A percentile compares a stretch with the other conserved stretches of the same genome.
Evolutionary conservation across 2,797 vertebrate species (phyloP).

Genomic region (Sebastes nivosus): DNA sequence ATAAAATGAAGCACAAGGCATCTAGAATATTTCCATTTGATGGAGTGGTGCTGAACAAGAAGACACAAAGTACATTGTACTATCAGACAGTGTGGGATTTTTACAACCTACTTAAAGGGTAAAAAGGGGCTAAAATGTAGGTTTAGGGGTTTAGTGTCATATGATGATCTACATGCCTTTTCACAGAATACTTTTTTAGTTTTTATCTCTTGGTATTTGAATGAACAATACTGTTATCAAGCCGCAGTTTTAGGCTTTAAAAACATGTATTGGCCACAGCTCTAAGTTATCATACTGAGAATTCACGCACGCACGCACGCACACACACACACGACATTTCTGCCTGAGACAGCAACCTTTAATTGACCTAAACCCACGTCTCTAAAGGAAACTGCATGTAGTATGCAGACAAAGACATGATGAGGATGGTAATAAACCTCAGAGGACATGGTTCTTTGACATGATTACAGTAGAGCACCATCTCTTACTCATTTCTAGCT

Average conservation of each 20-base stretch:
- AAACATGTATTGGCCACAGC: neutral
- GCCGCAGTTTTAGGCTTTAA: neutral
- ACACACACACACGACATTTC: too few species aligned
- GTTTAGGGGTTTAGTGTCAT: neutral
- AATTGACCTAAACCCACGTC: neutral
- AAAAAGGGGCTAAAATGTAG: neutral
- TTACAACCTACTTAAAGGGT: neutral
- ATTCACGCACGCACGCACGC: neutral
- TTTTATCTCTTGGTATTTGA: neutral
- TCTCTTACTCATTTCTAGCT: neutral
- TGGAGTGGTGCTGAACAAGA: too few species aligned
- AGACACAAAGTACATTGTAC: too few species aligned
- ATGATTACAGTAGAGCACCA: neutral
- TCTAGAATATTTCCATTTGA: too few species aligned
- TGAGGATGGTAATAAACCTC: neutral
- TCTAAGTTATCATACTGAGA: neutral
- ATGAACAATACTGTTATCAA: neutral
- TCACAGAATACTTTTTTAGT: neutral
- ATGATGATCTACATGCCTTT: neutral
- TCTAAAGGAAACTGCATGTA: neutral
- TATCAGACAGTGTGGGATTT: neutral
- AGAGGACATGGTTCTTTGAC: neutral
- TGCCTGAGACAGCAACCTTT: neutral
- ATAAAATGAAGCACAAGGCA: too few species aligned
- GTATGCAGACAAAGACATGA: neutral